Base-by-base conservation (phyloP, 2,888 invertebrate species). In the Phaonia tiefii region DNA sequence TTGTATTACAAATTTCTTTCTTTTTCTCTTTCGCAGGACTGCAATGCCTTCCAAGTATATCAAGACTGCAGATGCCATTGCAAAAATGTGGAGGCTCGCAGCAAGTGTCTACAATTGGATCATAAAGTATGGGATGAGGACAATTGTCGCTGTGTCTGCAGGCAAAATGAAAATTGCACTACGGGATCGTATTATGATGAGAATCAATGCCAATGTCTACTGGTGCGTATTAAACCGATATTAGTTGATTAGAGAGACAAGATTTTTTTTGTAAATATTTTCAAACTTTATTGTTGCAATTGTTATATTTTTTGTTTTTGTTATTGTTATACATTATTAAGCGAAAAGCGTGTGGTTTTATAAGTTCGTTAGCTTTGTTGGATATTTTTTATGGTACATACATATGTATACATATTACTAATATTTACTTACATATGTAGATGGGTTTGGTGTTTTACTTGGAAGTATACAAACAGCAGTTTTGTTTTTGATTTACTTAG, bases 11-110 rank as follows among this genome's bases (percentile, higher is more conserved):
- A 25, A 13, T 56, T 26, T 22, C 15, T 8, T 22, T 17, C 37
- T 58, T n/a, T 37, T 37, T 58, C 44, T 44, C 44, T 44, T 44
- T 11, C 44, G 11, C 26, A 88, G 85, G 93, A 92, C 84, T 95
- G 95, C 86, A 93, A 91, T 60, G 86, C 87, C 4, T 92, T 92
- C 39, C 95, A 95, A 88, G 87, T 89, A 60, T 95, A 94, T 74
- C 89, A 91, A 0, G 92, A 93, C 83, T 95, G 95, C 84, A 90
- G 91, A 31, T 95, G 95, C 86, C 88, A 88, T 13, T 95, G 95
- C 86, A 91, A 88, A 10, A 94, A 94, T 84, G 85, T 86, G 3
- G 94, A 94, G 82, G 94, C 93, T 42, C 91, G 92, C 79, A 89
- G 91, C 7, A 94, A 94, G 86, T 95, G 95, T 85, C 83, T 86